Base-by-base conservation (phyloP, 2,113 vertebrate genomes). In the Trogon melanurus region DNA sequence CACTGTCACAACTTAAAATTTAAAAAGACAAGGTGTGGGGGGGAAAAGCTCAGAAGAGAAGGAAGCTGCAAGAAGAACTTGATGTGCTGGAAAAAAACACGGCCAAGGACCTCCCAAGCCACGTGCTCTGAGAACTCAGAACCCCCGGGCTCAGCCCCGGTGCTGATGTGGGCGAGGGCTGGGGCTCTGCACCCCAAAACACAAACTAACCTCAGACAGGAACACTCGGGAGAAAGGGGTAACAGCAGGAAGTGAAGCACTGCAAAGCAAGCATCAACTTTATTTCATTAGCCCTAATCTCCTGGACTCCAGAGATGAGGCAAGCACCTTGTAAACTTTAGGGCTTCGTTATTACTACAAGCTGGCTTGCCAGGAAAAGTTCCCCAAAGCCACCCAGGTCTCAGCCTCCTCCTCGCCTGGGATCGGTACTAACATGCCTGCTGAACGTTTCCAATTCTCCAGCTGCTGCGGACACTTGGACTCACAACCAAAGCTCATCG, bases 81-180 rank as follows among this genome's bases (percentile, higher is more conserved):
- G 13, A 23, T 14, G 19, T 22, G 22, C 27, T 41, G 34, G 14
- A 5, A 53, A 18, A 12, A 41, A 44, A 9, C 19, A 76, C 41
- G 11, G 60, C 21, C 4, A 3, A 8, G 0, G 2, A 38, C 53
- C 11, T 62, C n/a, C 23, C 0, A 3, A 70, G 34, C 45, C 38
- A 20, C 5, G 0, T 6, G 36, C 30, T 19, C 36, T 4, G 11
- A 27, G 38, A 81, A 29, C 4, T 16, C 60, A 9, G 26, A 64
- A 3, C 9, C 69, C 15, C 29, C 1, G 3, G 10, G 11, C 12
- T 29, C 47, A 60, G 23, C 67, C 27, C 30, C 2, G 4, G 57
- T 27, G 79, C n/a, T 18, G 36, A 7, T 21, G 47, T 0, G 14
- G 70, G 44, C 72, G 50, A 45, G 60, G 15, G 60, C 11, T 73